Percentiles rank a stretch among this genome's conserved stretches.
These are phyloP conservation scores for Drosophila eohydei DNA, from an alignment of 2,888 invertebrate species.

Conservation along the genomic window DNA sequence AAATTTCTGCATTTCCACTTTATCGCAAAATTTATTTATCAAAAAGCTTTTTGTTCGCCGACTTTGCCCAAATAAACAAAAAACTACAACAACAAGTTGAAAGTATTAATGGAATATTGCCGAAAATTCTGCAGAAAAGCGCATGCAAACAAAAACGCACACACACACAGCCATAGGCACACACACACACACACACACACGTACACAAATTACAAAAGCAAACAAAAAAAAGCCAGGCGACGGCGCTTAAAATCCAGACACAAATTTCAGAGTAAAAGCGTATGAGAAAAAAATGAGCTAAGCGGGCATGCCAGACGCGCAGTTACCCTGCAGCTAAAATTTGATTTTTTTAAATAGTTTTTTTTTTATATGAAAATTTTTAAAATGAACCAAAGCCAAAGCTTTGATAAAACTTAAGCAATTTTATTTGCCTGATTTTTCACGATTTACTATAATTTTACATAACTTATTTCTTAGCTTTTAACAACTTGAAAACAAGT, in stretches of 20 bases:
- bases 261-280: constrained; percentile 56
- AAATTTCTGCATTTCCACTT: constrained; percentile 69
- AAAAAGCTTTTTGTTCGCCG: constrained; percentile 48
- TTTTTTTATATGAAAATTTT: no score
- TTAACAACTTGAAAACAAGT: no score
- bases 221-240: constrained; percentile 55
- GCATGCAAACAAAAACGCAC: constrained; percentile 61
- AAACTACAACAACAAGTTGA: constrained; percentile 16
- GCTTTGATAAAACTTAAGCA: no score
- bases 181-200: constrained; percentile 26
- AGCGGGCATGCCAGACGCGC: not conserved
- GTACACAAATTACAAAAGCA: constrained; percentile 61
- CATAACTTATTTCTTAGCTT: no score
- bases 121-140: constrained; percentile 77
- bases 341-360: no score
- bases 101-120: constrained; percentile 79
- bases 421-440: no score
- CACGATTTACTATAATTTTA: no score
- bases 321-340: not conserved
- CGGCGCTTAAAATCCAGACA: constrained; percentile 67
- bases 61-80: constrained; percentile 65
- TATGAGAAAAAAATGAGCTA: not conserved
- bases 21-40: constrained; percentile 73
- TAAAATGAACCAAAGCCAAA: no score
- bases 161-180: constrained; percentile 25